phyloP scores from a whole-genome alignment of 2,888 invertebrate species.

The Alloplasta piceator region DNA sequence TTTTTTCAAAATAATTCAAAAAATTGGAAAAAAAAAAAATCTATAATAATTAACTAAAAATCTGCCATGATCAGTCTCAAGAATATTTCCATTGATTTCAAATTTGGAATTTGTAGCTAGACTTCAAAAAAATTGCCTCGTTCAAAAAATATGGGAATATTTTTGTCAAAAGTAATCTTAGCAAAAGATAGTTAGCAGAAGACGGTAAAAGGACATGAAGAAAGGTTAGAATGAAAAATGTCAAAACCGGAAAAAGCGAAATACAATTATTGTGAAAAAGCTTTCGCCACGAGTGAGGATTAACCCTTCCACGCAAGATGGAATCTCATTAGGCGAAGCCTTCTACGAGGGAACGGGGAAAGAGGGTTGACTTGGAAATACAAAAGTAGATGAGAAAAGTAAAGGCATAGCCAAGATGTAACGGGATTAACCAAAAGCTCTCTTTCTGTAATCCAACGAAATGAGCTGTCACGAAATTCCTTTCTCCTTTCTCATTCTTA shows the following conservation, averaged over 20 bases:
- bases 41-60: no score
- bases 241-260: constrained; percentile 8
- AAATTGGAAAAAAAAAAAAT: no score
- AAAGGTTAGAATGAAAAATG: constrained; percentile 14
- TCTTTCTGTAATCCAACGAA: constrained; percentile 61
- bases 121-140: no score
- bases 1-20: no score
- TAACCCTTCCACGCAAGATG: constrained; percentile 59
- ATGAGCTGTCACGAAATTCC: constrained; percentile 60
- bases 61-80: no score
- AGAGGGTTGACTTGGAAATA: constrained; percentile 49
- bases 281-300: constrained; percentile 62
- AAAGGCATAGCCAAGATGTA: constrained; percentile 40
- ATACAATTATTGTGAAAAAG: constrained; percentile 20
- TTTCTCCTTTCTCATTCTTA: constrained; percentile 33
- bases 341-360: not conserved
- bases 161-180: no score
- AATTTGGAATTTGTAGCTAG: no score
- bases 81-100: no score
- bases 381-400: constrained; percentile 64
- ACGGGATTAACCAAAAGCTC: constrained; percentile 64
- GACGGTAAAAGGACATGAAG: not conserved
- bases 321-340: constrained; percentile 68
- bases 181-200: no score
- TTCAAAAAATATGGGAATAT: no score